Conservation (phyloP, 2,888 invertebrate species). For the Cinara cedri region DNA sequence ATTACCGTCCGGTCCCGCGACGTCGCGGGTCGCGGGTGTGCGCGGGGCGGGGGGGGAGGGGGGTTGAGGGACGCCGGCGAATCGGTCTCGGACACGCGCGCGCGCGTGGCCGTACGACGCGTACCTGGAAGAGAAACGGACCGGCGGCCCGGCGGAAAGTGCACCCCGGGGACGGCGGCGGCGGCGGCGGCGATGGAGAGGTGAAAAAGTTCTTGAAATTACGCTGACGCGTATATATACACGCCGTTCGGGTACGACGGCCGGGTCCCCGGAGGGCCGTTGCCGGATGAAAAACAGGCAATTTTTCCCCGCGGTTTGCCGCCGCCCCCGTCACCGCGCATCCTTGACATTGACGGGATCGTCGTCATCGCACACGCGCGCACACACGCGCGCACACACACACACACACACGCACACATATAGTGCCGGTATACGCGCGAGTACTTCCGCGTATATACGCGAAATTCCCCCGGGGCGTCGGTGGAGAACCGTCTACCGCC, state of each 20-base stretch:
- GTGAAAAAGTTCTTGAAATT: slow-evolving; percentile 52
- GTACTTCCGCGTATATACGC: not conserved
- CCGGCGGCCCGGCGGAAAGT: slow-evolving; percentile 35
- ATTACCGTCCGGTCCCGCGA: too few relatives aligned
- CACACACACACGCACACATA: too few relatives aligned
- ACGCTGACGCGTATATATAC: slow-evolving; percentile 29
- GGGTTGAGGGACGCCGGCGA: slow-evolving; percentile 8
- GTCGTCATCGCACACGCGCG: not conserved
- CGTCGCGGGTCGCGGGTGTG: not conserved
- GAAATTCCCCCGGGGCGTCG: slow-evolving; percentile 1
- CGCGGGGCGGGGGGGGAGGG: not conserved
- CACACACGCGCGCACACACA: too few relatives aligned
- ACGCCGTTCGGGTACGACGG: not conserved
- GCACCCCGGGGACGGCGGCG: slow-evolving; percentile 42
- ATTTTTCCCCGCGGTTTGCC: slow-evolving; percentile 45
- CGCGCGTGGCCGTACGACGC: not conserved
- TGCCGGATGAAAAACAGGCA: slow-evolving; percentile 53
- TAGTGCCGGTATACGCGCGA: not conserved
- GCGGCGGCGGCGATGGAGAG: not conserved
- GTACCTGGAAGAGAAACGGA: slow-evolving; percentile 10
- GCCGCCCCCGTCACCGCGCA: not conserved
- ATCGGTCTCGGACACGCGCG: slow-evolving; percentile 45
- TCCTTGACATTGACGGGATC: slow-evolving; percentile 37
- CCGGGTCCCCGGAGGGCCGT: slow-evolving; percentile 38
- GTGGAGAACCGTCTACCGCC: not conserved